Conservation (phyloP, 2,797 vertebrate species). For the Capromys pilorides region DNA sequence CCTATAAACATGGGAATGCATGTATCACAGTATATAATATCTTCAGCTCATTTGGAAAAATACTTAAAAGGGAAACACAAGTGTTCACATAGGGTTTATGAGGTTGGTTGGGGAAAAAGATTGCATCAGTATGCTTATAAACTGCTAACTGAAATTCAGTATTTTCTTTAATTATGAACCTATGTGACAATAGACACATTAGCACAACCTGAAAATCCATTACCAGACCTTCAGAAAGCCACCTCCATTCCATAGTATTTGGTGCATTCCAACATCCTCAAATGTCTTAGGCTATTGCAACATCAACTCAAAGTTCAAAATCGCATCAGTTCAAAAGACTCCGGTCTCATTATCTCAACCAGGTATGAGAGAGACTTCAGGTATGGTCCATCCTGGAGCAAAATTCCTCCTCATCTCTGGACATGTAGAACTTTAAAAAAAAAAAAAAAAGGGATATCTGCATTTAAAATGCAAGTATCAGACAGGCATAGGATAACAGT, state of each 20-base stretch:
- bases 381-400: neutral
- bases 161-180: neutral
- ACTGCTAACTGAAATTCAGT: neutral
- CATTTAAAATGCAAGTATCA: neutral
- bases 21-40: neutral
- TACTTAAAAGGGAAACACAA: neutral
- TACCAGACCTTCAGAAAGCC: neutral
- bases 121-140: neutral
- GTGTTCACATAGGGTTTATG: neutral
- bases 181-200: neutral
- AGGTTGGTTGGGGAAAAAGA: neutral
- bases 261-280: neutral
- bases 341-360: neutral
- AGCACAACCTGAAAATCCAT: neutral
- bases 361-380: neutral
- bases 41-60: neutral
- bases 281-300: neutral
- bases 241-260: neutral
- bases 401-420: constrained; percentile 27
- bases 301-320: constrained; percentile 14
- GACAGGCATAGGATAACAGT: neutral
- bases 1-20: neutral
- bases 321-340: constrained; percentile 9
- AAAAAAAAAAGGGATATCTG: constrained; percentile 24
- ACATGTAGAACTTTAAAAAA: neutral